Conservation (phyloP, 2,888 invertebrate species). For the Rotaria socialis region DNA sequence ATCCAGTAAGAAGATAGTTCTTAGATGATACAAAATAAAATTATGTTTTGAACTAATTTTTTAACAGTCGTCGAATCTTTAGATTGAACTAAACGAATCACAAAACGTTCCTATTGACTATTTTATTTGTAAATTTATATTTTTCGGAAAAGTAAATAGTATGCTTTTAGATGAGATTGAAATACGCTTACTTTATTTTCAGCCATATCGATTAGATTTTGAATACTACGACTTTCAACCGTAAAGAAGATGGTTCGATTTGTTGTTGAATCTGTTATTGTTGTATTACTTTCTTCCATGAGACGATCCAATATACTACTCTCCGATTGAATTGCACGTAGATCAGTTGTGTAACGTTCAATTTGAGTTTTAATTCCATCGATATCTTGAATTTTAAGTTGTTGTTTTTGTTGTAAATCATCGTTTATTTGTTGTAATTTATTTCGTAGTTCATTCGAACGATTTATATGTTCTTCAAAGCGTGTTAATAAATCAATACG, state of each 20-base stretch:
- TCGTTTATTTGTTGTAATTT: conserved; percentile 16
- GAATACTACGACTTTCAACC: conserved; percentile 9
- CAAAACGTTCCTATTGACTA: too few species aligned
- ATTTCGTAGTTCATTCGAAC: not conserved
- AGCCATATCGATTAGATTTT: not conserved
- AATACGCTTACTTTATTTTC: not conserved
- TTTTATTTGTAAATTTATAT: not conserved
- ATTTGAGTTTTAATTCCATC: not conserved
- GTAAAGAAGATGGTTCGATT: conserved; percentile 24
- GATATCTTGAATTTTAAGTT: not conserved
- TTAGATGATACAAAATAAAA: too few species aligned
- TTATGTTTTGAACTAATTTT: too few species aligned
- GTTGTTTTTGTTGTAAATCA: not conserved
- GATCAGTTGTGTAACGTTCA: not conserved
- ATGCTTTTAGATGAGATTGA: not conserved
- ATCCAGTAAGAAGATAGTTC: too few species aligned
- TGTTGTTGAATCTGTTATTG: conserved; percentile 9
- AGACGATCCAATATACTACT: conserved; percentile 10
- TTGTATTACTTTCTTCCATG: conserved; percentile 26
- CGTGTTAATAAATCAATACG: conserved; percentile 35
- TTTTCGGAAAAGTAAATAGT: not conserved
- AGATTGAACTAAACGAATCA: too few species aligned
- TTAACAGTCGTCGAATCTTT: too few species aligned
- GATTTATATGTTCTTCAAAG: conserved; percentile 1
- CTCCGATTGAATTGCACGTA: conserved; percentile 24